Base-by-base conservation (phyloP, 2,113 vertebrate species). In the Muntiacus reevesi region DNA sequence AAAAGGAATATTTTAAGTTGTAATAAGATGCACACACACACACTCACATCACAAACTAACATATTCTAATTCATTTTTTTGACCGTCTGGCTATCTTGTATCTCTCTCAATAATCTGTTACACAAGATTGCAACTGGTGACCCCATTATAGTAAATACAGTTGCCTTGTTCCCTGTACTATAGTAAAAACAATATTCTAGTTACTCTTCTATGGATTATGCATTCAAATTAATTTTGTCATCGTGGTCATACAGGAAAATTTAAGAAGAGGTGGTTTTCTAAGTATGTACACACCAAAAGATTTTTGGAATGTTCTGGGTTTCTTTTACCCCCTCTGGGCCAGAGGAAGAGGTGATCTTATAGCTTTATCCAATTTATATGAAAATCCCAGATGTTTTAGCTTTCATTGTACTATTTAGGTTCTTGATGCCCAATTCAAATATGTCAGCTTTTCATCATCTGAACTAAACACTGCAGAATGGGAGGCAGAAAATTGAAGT, bases 31-130 rank as follows among this genome's bases (percentile, higher is more conserved):
- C 17, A 81, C 55, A 76, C 60, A 91, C 43, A 64, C 40, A 89
- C 52, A 87, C 84, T 78, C 21, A 36, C 40, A 87, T 40, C 36
- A 54, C 45, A 28, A 8, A 62, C 1, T 30, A 81, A 59, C 54
- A 55, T 14, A 47, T 88, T 95, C 84, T 67, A 95, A 94, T 96
- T 95, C 85, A 95, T 89, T 95, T 96, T 78, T 97, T 81, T 16
- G 7, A 97, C 95, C 78, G 92, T 98, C 97, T 98, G 95, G 95
- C 97, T 97, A 93, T 91, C 86, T 98, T 98, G 74, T 97, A 98
- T 98, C 96, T 98, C 95, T 96, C 97, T 96, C 95, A 98, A 98
- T 98, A 98, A 98, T 98, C 98, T 98, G 96, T 97, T 98, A 98
- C 95, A 97, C 94, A 98, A 97, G 97, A 97, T 97, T 98, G 97